phyloP scores from a whole-genome alignment of 92 coral and sea anemone species.

The Nematostella vectensis region DNA sequence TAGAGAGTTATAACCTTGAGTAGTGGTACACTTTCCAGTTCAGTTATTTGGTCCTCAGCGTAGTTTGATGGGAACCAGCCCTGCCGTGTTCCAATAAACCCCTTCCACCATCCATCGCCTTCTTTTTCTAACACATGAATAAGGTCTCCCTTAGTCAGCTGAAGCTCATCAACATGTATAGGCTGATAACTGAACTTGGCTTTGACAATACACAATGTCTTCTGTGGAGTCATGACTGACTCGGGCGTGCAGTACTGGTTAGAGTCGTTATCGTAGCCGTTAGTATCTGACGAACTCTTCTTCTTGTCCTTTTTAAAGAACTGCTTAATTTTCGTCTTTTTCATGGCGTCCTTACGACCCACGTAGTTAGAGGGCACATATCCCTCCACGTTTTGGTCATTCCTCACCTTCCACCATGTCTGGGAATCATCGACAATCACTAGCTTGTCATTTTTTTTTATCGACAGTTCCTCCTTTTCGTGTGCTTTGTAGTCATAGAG shows the following conservation, averaged over 20 bases:
- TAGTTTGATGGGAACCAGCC: slow-evolving; percentile 99
- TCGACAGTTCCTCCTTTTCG: slow-evolving; percentile 74
- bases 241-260: slow-evolving; percentile 85
- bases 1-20: slow-evolving; percentile 79
- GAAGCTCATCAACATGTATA: slow-evolving; percentile 77
- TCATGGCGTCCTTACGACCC: slow-evolving; percentile 40
- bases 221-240: slow-evolving; percentile 41
- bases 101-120: slow-evolving; percentile 99
- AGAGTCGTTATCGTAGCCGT: slow-evolving; percentile 45
- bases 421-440: slow-evolving; percentile 76
- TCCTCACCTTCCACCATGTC: slow-evolving; percentile 95
- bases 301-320: slow-evolving; percentile 53
- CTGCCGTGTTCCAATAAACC: slow-evolving; percentile 43
- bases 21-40: slow-evolving; percentile 15
- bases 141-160: slow-evolving; percentile 70
- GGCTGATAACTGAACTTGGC: slow-evolving; percentile 82
- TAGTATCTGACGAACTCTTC: slow-evolving; percentile 26
- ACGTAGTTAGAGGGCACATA: slow-evolving; percentile 98
- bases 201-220: slow-evolving; percentile 48
- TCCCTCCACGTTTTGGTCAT: slow-evolving; percentile 68
- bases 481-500: slow-evolving; percentile 88
- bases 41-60: slow-evolving; percentile 41
- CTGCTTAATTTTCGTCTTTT: slow-evolving; percentile 43
- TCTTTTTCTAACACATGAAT: slow-evolving; percentile 84
- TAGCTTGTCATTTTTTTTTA: slow-evolving; percentile 82